phyloP scores from a whole-genome alignment of 2,113 vertebrate species.

The Dromiciops gliroides region DNA sequence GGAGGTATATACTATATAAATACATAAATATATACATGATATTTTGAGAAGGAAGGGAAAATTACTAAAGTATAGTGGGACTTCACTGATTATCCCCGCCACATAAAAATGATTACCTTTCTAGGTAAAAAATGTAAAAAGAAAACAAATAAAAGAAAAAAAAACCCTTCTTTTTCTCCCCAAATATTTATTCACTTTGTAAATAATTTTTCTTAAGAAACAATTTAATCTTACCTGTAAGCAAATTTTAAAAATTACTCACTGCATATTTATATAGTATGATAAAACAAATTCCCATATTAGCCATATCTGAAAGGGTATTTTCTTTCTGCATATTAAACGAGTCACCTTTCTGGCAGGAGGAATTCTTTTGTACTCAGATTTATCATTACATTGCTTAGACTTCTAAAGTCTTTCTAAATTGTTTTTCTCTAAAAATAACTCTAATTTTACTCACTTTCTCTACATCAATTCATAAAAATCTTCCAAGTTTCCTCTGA shows the following conservation, averaged over 20 bases:
- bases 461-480: background rate
- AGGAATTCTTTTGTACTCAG: background rate
- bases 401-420: background rate
- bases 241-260: background rate
- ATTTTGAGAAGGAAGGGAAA: background rate
- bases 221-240: background rate
- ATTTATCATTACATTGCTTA: background rate
- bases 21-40: background rate
- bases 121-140: background rate
- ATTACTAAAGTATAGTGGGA: background rate
- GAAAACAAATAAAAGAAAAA: too few species aligned
- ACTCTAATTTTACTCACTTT: background rate
- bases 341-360: background rate
- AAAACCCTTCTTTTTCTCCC: background rate
- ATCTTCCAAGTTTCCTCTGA: background rate
- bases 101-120: background rate
- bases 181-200: background rate
- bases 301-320: background rate
- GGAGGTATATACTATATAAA: background rate
- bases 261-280: background rate
- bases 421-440: background rate
- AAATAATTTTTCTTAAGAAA: background rate
- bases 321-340: background rate
- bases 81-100: background rate
- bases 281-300: background rate